Evolutionary conservation across 2,113 vertebrate species (phyloP).

Genomic region (Zosterops borbonicus): DNA sequence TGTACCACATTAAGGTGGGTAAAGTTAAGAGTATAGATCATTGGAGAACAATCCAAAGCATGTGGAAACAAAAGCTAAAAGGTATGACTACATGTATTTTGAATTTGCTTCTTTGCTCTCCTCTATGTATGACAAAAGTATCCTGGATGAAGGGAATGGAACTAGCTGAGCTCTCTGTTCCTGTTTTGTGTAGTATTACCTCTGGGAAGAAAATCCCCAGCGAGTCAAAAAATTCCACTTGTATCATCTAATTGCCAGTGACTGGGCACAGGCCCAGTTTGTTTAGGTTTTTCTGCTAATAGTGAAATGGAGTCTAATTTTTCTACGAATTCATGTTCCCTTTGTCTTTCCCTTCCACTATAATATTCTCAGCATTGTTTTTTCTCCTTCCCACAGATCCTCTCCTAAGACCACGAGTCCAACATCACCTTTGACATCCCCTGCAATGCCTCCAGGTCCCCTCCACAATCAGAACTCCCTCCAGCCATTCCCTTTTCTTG

Average conservation of each 20-base stretch:
- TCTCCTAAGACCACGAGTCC: neutral
- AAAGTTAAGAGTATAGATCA: neutral
- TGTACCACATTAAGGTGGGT: neutral
- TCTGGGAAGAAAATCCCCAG: neutral
- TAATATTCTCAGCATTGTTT: neutral
- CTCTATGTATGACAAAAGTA: neutral
- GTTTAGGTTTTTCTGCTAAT: neutral
- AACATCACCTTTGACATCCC: neutral
- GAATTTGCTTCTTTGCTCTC: neutral
- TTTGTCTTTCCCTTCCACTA: neutral
- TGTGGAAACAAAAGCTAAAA: neutral
- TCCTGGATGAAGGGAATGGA: neutral
- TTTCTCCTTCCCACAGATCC: neutral
- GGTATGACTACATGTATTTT: neutral
- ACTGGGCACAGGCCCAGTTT: neutral
- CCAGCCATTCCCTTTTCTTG: neutral
- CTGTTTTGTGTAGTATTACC: neutral
- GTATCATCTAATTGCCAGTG: neutral
- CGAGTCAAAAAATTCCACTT: neutral
- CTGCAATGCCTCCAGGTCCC: neutral
- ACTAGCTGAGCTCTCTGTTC: neutral
- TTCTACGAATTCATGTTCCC: neutral
- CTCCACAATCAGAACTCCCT: neutral
- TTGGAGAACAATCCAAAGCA: neutral
- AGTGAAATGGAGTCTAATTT: neutral